Conservation (phyloP, 2,797 vertebrate species). For the Hippoglossus hippoglossus region DNA sequence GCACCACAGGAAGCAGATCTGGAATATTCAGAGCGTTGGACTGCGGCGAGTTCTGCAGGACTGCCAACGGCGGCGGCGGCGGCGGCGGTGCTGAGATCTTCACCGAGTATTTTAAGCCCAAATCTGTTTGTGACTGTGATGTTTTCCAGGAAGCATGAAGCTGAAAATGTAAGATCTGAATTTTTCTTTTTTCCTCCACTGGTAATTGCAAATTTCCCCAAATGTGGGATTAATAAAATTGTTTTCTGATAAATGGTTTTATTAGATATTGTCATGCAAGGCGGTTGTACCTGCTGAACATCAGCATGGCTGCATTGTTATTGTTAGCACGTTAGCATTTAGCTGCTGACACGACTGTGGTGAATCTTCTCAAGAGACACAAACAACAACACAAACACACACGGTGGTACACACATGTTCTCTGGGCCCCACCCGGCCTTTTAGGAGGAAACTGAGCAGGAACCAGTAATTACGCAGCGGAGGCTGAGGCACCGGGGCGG, state of each 20-base stretch:
- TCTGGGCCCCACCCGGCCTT: too few relatives aligned
- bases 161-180: too few relatives aligned
- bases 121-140: conserved; percentile 6
- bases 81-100: not conserved
- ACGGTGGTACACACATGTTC: too few relatives aligned
- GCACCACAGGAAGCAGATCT: conserved; percentile 26
- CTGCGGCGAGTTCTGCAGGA: not conserved
- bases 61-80: not conserved
- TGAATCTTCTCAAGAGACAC: not conserved
- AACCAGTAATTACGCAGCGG: conserved; percentile 3
- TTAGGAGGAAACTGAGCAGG: not conserved
- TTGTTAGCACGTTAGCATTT: not conserved
- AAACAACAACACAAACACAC: conserved; percentile 5
- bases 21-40: conserved; percentile 27
- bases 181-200: too few relatives aligned
- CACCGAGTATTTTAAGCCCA: not conserved
- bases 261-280: too few relatives aligned
- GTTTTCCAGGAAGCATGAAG: conserved; percentile 14
- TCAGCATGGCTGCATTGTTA: too few relatives aligned
- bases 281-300: too few relatives aligned
- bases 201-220: too few relatives aligned
- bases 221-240: too few relatives aligned
- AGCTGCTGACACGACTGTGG: not conserved
- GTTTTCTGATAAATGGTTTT: too few relatives aligned
- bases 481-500: conserved; percentile 2